These are phyloP conservation scores for Macrotis lagotis DNA, from an alignment of 2,113 vertebrate genomes.

Conservation along the genomic window DNA sequence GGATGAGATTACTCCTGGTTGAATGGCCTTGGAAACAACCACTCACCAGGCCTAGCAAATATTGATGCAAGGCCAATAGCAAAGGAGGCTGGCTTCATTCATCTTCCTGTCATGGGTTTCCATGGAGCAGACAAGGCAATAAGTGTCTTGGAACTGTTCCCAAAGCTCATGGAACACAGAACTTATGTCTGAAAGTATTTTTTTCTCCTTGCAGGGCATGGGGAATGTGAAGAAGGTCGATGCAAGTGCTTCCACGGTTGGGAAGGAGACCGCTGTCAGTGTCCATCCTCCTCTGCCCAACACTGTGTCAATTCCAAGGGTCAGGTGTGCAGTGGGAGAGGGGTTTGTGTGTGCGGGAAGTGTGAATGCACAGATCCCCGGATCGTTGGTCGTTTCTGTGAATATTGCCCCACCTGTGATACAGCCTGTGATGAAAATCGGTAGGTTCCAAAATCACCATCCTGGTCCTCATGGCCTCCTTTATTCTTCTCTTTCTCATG, in stretches of 20 bases:
- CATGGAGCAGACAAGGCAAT: slow-evolving; percentile 1
- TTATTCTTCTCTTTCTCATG: neutral
- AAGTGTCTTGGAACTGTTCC: slow-evolving; percentile 10
- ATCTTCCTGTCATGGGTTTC: slow-evolving; percentile 5
- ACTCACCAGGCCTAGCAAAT: neutral
- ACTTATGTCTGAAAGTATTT: slow-evolving; percentile 29
- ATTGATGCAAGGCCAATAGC: slow-evolving; percentile 3
- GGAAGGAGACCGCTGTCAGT: slow-evolving; percentile 93
- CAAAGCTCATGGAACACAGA: neutral
- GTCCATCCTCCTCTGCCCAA: slow-evolving; percentile 84
- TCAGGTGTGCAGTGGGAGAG: slow-evolving; percentile 91
- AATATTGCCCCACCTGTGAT: slow-evolving; percentile 91
- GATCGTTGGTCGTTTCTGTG: slow-evolving; percentile 91
- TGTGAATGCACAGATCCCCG: slow-evolving; percentile 90
- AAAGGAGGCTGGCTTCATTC: slow-evolving; percentile 30
- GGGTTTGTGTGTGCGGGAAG: slow-evolving; percentile 91
- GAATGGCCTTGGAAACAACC: slow-evolving; percentile 7
- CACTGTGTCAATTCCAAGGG: slow-evolving; percentile 88
- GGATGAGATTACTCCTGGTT: neutral
- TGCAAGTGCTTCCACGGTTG: slow-evolving; percentile 91
- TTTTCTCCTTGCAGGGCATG: slow-evolving; percentile 86
- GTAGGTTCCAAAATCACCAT: slow-evolving; percentile 81
- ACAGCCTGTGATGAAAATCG: slow-evolving; percentile 90
- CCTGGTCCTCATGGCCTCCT: slow-evolving; percentile 26
- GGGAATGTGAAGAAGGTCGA: slow-evolving; percentile 90